These are phyloP conservation scores for Azorinus chamasolen DNA, from an alignment of 2,888 invertebrate species.

Conservation along the genomic window DNA sequence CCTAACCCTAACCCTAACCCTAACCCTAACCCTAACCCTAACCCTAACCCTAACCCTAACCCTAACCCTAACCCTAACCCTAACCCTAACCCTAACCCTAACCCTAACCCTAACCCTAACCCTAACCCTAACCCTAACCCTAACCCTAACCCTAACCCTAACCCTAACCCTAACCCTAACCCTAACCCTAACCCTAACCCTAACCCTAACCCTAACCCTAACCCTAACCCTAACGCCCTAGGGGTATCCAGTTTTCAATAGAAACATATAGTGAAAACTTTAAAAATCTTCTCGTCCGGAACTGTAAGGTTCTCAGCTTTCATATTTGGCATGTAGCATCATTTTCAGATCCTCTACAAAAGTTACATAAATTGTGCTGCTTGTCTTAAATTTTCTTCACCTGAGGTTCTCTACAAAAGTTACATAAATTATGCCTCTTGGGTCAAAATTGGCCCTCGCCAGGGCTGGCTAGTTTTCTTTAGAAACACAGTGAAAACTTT, in stretches of 20 bases:
- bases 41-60: constrained; percentile 52
- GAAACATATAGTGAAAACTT: constrained; percentile 40
- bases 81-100: constrained; percentile 41
- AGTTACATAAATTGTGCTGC: too few relatives aligned
- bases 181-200: constrained; percentile 50
- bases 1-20: constrained; percentile 53
- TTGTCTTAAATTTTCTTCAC: too few relatives aligned
- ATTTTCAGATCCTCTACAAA: too few relatives aligned
- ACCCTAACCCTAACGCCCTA: constrained; percentile 42
- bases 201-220: constrained; percentile 46
- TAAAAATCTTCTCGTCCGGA: too few relatives aligned
- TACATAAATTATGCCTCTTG: too few relatives aligned
- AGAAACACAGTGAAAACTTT: too few relatives aligned
- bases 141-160: constrained; percentile 29
- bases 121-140: constrained; percentile 35
- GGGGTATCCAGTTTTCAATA: too few relatives aligned
- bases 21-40: constrained; percentile 50
- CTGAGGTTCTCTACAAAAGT: too few relatives aligned
- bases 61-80: constrained; percentile 56
- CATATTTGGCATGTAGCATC: too few relatives aligned
- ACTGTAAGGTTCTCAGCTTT: too few relatives aligned
- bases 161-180: constrained; percentile 39
- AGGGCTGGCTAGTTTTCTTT: too few relatives aligned
- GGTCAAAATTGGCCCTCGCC: too few relatives aligned
- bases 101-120: constrained; percentile 61